Evolutionary conservation across 2,113 vertebrate species (phyloP).

Genomic region (Castor canadensis): DNA sequence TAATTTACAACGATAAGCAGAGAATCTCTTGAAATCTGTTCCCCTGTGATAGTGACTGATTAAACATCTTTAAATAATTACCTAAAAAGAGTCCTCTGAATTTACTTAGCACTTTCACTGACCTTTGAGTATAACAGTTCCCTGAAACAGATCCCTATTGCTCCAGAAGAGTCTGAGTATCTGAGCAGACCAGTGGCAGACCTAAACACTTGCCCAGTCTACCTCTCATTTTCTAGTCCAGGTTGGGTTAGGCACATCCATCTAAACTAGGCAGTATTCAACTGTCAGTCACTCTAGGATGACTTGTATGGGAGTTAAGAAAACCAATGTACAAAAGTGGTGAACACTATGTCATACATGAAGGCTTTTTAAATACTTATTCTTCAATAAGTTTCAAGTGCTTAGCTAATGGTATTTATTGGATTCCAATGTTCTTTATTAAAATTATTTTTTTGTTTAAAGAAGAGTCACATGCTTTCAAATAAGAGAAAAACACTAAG

Average conservation of each 20-base stretch:
- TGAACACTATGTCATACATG: neutral
- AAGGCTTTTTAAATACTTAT: neutral
- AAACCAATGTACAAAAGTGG: neutral
- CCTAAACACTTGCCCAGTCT: too few species aligned
- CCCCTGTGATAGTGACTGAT: neutral
- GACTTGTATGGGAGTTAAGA: neutral
- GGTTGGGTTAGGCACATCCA: accelerated
- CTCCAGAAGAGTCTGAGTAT: too few species aligned
- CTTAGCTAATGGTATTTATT: neutral
- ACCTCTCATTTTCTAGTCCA: neutral
- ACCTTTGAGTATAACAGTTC: neutral
- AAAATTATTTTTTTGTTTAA: neutral
- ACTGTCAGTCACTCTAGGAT: neutral
- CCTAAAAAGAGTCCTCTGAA: neutral
- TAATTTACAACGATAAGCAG: neutral
- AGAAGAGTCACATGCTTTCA: neutral
- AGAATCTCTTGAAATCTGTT: neutral
- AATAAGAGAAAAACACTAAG: neutral
- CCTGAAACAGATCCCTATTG: neutral
- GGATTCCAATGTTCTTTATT: neutral
- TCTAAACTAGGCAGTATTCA: neutral
- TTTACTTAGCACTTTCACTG: neutral
- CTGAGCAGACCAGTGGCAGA: neutral
- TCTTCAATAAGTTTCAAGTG: neutral
- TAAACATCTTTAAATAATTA: neutral